Conservation (phyloP, 2,797 vertebrate genomes). For the Cuculus canorus region DNA sequence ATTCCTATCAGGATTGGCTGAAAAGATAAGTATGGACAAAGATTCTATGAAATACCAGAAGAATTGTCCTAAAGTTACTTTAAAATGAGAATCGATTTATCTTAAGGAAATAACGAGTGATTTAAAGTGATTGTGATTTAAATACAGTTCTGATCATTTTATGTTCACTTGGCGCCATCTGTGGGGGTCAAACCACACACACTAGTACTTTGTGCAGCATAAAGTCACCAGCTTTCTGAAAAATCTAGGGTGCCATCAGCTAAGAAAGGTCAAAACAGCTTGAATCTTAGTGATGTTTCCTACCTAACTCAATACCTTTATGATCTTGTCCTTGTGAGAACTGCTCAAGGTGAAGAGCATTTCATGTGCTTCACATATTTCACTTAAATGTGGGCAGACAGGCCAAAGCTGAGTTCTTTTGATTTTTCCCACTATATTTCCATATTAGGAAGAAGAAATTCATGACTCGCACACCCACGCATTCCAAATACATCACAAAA, state of each 20-base stretch:
- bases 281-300: not conserved
- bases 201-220: rapidly evolving
- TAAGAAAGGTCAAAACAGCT: not conserved
- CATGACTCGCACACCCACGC: rapidly evolving
- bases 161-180: not conserved
- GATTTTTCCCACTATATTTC: not conserved
- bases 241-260: not conserved
- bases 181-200: not conserved
- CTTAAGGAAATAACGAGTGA: rapidly evolving
- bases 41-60: not conserved
- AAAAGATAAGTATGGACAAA: not conserved
- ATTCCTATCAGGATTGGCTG: not conserved
- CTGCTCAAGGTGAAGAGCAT: not conserved
- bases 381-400: not conserved
- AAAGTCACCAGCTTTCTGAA: not conserved
- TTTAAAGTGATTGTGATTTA: rapidly evolving
- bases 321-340: not conserved
- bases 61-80: not conserved
- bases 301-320: not conserved
- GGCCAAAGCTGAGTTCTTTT: not conserved
- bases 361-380: not conserved
- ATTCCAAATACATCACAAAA: not conserved
- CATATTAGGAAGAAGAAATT: not conserved
- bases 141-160: rapidly evolving
- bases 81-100: not conserved